phyloP scores from a whole-genome alignment of 2,113 vertebrate species.

The Himantopus leucocephalus region DNA sequence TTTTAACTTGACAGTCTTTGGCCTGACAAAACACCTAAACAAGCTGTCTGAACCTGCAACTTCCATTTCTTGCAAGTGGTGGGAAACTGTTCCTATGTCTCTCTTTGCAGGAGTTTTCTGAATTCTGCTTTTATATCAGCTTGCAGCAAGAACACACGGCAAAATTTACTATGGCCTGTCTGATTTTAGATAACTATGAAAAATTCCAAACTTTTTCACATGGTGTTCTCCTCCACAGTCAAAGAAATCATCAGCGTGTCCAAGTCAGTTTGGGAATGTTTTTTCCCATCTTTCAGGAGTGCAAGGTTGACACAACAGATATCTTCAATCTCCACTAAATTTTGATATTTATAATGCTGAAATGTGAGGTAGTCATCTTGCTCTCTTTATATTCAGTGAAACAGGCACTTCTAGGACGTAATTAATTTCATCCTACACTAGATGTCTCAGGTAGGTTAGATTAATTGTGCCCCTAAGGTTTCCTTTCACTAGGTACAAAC shows the following conservation, averaged over 20 bases:
- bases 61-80: neutral
- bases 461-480: neutral
- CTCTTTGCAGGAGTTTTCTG: neutral
- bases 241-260: neutral
- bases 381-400: neutral
- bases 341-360: neutral
- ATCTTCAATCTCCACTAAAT: neutral
- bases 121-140: neutral
- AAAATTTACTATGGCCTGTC: neutral
- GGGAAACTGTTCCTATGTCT: neutral
- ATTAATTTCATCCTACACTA: neutral
- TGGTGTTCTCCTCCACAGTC: neutral
- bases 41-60: neutral
- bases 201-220: neutral
- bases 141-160: neutral
- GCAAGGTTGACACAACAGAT: neutral
- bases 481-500: neutral
- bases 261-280: neutral
- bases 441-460: neutral
- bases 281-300: neutral
- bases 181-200: neutral
- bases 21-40: neutral
- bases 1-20: neutral
- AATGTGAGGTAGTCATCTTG: neutral
- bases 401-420: neutral